Conservation (phyloP, 2,113 vertebrate species). For the zebrafish (Danio rerio) region GRCz12tu NC_133184.1:20481001-20481500, state of each 20-base stretch:
- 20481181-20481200: conserved; percentile 15
- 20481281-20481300: conserved; percentile 43
- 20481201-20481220: conserved; percentile 30
- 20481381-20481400: conserved; percentile 23
- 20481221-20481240: conserved; percentile 42
- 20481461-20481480: conserved; percentile 10
- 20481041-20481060: conserved; percentile 49
- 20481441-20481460: conserved; percentile 14
- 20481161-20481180: conserved; percentile 34
- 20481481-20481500: conserved; percentile 43
- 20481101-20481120: conserved; percentile 57
- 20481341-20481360: conserved; percentile 42
- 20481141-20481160: conserved; percentile 45
- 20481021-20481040: conserved; percentile 62
- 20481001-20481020: conserved; percentile 57
- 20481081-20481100: conserved; percentile 63
- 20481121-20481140: conserved; percentile 44
- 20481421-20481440: conserved; percentile 33
- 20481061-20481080: conserved; percentile 66
- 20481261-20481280: conserved; percentile 43
- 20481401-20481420: conserved; percentile 26
- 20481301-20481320: conserved; percentile 60
- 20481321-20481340: conserved; percentile 52
- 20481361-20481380: not conserved
- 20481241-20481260: conserved; percentile 44